Percentiles rank a stretch among this genome's conserved stretches.
Evolutionary conservation across 2,113 vertebrate species (phyloP).

Genomic region (Phyllostomus hastatus): DNA sequence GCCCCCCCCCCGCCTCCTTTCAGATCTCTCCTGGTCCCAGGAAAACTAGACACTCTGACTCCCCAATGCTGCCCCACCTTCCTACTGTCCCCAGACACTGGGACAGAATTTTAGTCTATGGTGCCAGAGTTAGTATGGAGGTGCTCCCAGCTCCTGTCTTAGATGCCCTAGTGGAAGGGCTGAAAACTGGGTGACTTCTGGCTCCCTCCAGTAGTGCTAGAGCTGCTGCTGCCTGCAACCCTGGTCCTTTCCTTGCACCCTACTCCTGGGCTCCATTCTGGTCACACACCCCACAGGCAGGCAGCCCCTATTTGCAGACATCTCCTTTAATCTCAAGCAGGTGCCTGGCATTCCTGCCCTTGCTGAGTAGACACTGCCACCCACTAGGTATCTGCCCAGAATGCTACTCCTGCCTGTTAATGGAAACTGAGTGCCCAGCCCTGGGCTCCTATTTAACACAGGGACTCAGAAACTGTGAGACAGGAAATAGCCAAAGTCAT

Average conservation of each 20-base stretch:
- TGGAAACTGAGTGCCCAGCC: neutral
- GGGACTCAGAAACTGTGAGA: neutral
- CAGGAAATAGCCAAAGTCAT: neutral
- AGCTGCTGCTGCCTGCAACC: neutral
- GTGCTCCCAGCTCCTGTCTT: neutral
- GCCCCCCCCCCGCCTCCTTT: neutral
- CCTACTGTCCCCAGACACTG: neutral
- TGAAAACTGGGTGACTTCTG: neutral
- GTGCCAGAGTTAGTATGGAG: neutral
- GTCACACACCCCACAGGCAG: constrained; percentile 14
- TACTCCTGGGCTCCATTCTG: constrained; percentile 3
- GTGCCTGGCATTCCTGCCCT: constrained; percentile 63
- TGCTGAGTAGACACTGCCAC: constrained; percentile 47
- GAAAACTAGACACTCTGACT: constrained; percentile 31
- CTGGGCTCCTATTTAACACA: neutral
- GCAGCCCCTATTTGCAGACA: constrained; percentile 38
- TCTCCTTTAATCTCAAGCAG: constrained; percentile 69
- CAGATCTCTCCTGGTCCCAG: neutral
- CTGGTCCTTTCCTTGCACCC: neutral
- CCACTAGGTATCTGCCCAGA: constrained; percentile 50
- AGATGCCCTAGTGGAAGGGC: constrained; percentile 16
- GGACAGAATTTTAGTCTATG: constrained; percentile 1
- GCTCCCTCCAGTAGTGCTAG: neutral
- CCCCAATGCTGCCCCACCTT: neutral
- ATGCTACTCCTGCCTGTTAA: neutral